Evolutionary conservation across 53 echinoderm and acorn worm genomes (phyloP).

Genomic region (Stichopus horrens): DNA sequence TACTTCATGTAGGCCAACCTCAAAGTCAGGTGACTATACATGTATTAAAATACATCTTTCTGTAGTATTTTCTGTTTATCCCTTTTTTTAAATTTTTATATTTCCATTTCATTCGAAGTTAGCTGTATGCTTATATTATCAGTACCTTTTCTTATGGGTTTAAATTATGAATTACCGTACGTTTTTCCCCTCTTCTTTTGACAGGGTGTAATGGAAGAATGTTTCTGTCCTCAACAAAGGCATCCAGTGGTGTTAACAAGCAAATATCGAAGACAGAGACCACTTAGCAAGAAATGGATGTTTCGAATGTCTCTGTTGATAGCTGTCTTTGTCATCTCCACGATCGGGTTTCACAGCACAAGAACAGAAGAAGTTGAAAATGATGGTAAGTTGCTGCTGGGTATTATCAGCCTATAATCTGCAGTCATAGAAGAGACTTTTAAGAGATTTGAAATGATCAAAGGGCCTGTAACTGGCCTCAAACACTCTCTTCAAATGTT

Average conservation of each 20-base stretch:
- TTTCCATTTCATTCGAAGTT: too few relatives aligned
- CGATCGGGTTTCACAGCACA: conserved; percentile 27
- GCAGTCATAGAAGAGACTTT: neutral
- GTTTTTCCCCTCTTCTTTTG: neutral
- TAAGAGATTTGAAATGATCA: neutral
- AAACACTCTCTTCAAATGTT: neutral
- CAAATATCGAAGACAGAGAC: conserved; percentile 15
- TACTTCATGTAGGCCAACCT: too few relatives aligned
- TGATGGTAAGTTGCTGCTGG: conserved; percentile 23
- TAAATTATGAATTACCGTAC: too few relatives aligned
- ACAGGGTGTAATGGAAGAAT: conserved; percentile 23
- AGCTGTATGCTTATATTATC: too few relatives aligned
- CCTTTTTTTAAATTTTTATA: too few relatives aligned
- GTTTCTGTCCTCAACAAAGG: neutral
- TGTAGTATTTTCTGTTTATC: too few relatives aligned
- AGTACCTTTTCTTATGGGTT: too few relatives aligned
- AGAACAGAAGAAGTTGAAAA: neutral
- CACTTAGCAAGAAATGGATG: conserved; percentile 29
- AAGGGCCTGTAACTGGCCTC: neutral
- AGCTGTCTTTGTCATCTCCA: conserved; percentile 34
- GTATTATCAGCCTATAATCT: neutral
- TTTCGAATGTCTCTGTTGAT: conserved; percentile 22
- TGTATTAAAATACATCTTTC: too few relatives aligned
- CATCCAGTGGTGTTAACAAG: neutral
- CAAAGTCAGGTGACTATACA: too few relatives aligned